Evolutionary conservation across 2,888 invertebrate species (phyloP).

Genomic region (Pegoplata infirma): DNA sequence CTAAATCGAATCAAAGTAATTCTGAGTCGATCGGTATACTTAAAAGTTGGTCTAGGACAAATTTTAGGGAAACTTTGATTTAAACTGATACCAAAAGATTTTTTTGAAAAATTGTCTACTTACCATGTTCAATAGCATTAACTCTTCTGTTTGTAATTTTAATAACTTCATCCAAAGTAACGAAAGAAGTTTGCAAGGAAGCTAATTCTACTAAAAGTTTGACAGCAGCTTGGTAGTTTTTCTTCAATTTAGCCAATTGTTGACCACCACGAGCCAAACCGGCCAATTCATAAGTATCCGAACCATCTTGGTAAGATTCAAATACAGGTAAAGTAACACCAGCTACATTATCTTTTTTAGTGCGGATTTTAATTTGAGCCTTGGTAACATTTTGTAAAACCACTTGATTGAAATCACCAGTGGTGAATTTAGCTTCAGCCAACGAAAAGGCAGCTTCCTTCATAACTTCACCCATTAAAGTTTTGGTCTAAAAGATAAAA

Average conservation of each 20-base stretch:
- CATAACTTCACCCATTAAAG: conserved; percentile 89
- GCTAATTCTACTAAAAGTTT: conserved; percentile 97
- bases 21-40: too few relatives aligned
- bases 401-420: conserved; percentile 98
- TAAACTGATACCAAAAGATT: too few relatives aligned
- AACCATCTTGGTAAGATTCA: conserved; percentile 85
- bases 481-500: conserved; percentile 70
- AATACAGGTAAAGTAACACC: conserved; percentile 98
- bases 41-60: too few relatives aligned
- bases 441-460: conserved; percentile 99
- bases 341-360: conserved; percentile 99
- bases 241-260: conserved; percentile 97
- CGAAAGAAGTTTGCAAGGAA: conserved; percentile 98
- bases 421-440: conserved; percentile 99
- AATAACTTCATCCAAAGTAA: conserved; percentile 98
- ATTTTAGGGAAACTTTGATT: too few relatives aligned
- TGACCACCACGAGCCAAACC: conserved; percentile 98
- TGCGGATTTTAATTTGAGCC: conserved; percentile 97
- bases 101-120: too few relatives aligned
- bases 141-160: conserved; percentile 99
- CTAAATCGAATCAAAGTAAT: too few relatives aligned
- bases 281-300: conserved; percentile 97
- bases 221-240: conserved; percentile 97
- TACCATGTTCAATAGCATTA: conserved; percentile 96
- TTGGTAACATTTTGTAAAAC: conserved; percentile 99